Conservation (phyloP, 2,888 invertebrate species). For the Cerceris rybyensis region DNA sequence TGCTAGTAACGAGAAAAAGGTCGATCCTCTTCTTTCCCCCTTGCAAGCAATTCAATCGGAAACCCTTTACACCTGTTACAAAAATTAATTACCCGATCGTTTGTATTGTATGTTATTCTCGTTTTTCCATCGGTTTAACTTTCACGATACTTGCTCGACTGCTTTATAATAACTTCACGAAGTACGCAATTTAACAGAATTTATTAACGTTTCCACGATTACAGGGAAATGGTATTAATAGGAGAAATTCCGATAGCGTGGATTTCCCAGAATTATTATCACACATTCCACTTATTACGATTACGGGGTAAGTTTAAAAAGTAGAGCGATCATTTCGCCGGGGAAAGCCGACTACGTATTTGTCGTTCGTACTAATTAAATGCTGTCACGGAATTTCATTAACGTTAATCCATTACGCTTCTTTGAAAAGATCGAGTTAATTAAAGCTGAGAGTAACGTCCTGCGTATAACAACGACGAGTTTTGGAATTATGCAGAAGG, state of each 20-base stretch:
- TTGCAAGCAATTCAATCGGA: neutral
- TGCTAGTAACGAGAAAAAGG: neutral
- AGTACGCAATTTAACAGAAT: neutral
- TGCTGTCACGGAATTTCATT: conserved; percentile 3
- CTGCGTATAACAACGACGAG: neutral
- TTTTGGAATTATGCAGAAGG: conserved; percentile 32
- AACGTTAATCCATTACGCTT: conserved; percentile 1
- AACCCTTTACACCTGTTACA: neutral
- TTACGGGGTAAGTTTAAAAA: too few species aligned
- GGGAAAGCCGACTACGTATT: too few species aligned
- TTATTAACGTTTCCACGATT: neutral
- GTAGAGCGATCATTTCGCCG: too few species aligned
- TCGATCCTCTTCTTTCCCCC: neutral
- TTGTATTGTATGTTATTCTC: too few species aligned
- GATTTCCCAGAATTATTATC: neutral
- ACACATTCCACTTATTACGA: too few species aligned
- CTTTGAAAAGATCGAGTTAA: conserved; percentile 32
- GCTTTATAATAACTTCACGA: neutral
- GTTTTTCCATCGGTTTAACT: too few species aligned
- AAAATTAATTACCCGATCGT: neutral
- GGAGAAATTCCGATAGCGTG: neutral
- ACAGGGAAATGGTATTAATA: too few species aligned
- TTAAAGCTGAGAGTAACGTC: conserved; percentile 19
- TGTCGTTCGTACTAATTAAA: too few species aligned
- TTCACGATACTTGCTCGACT: too few species aligned